phyloP scores from a whole-genome alignment of 2,113 vertebrate genomes.

The Glaucomys volans region DNA sequence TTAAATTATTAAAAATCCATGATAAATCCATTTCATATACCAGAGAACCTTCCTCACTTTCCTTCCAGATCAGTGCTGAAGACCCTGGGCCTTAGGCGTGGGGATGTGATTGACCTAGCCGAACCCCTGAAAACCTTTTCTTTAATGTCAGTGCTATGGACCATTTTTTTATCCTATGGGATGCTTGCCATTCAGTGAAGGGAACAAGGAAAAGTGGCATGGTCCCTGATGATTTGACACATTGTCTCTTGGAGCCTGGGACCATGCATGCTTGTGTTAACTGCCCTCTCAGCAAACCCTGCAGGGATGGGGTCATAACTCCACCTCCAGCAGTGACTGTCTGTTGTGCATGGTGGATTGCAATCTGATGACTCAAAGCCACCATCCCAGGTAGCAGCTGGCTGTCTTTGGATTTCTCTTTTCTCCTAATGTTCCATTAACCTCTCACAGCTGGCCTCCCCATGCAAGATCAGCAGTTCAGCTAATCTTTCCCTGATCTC shows the following conservation, averaged over 20 bases:
- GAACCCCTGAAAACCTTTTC: neutral
- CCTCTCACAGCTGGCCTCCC: slow-evolving; percentile 84
- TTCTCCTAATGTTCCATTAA: slow-evolving; percentile 85
- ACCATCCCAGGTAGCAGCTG: slow-evolving; percentile 77
- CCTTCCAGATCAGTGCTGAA: neutral
- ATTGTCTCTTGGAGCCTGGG: neutral
- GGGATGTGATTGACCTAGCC: neutral
- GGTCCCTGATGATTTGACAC: neutral
- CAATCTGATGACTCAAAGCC: slow-evolving; percentile 79
- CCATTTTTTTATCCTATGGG: neutral
- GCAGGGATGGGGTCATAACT: slow-evolving; percentile 37
- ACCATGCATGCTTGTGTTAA: neutral
- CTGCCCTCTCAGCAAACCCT: slow-evolving; percentile 71
- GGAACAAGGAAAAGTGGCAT: neutral
- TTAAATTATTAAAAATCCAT: neutral
- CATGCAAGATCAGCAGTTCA: slow-evolving; percentile 81
- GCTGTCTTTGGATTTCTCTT: slow-evolving; percentile 80
- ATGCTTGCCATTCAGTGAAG: neutral
- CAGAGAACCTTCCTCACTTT: neutral
- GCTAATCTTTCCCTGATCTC: slow-evolving; percentile 78
- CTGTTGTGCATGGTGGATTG: slow-evolving; percentile 41
- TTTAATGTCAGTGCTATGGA: neutral
- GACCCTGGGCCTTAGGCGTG: neutral
- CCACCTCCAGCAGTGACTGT: slow-evolving; percentile 44
- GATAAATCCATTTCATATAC: neutral